Evolutionary conservation across 1,140 invertebrate genomes (phyloP).

Genomic region (Aphidius gifuensis): DNA sequence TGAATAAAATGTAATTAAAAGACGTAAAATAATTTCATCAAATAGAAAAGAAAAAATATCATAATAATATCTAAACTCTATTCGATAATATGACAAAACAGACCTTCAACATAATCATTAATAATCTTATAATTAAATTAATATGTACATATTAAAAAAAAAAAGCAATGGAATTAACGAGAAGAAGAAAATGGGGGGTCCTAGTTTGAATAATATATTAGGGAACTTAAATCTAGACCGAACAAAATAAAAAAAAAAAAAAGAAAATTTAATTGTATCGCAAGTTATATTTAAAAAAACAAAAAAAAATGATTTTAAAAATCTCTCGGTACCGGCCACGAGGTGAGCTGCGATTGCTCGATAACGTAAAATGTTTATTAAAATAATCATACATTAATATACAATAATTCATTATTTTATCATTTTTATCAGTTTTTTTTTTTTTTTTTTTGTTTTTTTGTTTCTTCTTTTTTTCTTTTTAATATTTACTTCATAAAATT

Average conservation of each 20-base stretch:
- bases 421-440: not conserved
- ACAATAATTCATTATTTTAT: slow-evolving; percentile 8
- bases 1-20: too few species aligned
- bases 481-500: slow-evolving; percentile 34
- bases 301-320: not conserved
- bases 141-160: slow-evolving; percentile 2
- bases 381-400: not conserved
- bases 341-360: slow-evolving; percentile 4
- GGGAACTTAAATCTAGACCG: too few species aligned
- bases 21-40: too few species aligned
- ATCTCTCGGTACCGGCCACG: slow-evolving; percentile 6
- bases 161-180: not conserved
- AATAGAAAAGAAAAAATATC: too few species aligned
- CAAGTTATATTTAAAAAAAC: slow-evolving; percentile 1
- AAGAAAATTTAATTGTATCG: slow-evolving; percentile 2
- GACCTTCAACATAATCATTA: not conserved
- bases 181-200: not conserved
- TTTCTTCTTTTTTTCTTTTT: slow-evolving; percentile 4
- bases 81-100: too few species aligned
- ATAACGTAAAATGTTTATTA: not conserved
- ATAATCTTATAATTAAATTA: not conserved
- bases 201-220: slow-evolving; percentile 2
- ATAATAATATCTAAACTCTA: too few species aligned
- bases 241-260: not conserved
- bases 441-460: not conserved